Evolutionary conservation across 1,140 invertebrate genomes (phyloP).

Genomic region (Ooceraea biroi): DNA sequence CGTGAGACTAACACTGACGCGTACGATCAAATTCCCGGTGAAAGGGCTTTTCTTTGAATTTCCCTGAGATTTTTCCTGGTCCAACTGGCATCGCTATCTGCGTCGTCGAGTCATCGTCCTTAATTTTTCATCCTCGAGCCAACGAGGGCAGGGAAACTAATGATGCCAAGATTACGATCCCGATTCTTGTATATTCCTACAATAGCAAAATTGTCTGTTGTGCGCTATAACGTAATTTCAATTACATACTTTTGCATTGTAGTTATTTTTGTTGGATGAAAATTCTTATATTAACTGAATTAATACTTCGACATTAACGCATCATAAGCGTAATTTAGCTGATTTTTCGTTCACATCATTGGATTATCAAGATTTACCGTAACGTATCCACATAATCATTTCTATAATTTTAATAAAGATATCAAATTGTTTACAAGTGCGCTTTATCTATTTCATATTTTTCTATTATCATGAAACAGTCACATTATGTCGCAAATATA

Average conservation of each 20-base stretch:
- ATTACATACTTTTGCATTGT: neutral
- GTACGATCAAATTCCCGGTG: constrained; percentile 36
- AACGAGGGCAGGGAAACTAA: neutral
- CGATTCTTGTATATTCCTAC: neutral
- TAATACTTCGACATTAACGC: too few species aligned
- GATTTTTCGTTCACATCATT: too few species aligned
- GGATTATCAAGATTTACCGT: too few species aligned
- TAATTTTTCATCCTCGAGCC: constrained; percentile 16
- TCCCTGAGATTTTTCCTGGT: neutral
- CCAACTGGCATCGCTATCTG: neutral
- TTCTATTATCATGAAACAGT: too few species aligned
- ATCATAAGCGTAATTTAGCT: too few species aligned
- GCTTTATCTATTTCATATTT: too few species aligned
- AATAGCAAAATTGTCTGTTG: neutral
- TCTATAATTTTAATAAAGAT: too few species aligned
- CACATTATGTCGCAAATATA: neutral
- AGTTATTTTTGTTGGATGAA: neutral
- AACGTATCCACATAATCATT: too few species aligned
- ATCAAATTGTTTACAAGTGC: too few species aligned
- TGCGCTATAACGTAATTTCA: neutral
- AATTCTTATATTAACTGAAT: neutral
- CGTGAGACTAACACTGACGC: constrained; percentile 25
- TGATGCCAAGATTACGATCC: neutral
- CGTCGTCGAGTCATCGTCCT: neutral
- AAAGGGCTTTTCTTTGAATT: constrained; percentile 35